Percentiles rank a stretch among this genome's conserved stretches.
Conservation (phyloP, 2,888 invertebrate species). For the Lampropteryx suffumata region DNA sequence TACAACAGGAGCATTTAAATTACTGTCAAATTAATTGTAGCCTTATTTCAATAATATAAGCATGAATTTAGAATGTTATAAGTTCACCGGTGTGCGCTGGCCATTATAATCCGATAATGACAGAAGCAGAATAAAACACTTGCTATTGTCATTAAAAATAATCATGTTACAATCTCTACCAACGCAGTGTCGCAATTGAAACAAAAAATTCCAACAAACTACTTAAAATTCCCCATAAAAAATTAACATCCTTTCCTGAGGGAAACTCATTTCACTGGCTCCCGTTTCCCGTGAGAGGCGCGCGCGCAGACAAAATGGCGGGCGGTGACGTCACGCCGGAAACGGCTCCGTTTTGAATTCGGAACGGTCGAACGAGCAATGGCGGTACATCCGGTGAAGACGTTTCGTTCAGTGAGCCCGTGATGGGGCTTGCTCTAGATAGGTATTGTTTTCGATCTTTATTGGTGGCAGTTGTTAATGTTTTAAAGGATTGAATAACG, state of each 20-base stretch:
- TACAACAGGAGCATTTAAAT: no score
- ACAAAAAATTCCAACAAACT: conserved; percentile 25
- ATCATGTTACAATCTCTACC: conserved; percentile 6
- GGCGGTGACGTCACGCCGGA: conserved; percentile 78
- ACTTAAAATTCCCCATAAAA: conserved; percentile 39
- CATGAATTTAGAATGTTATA: no score
- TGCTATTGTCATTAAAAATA: conserved; percentile 10
- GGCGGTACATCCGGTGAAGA: conserved; percentile 82
- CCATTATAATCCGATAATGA: no score
- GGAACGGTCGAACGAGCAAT: conserved; percentile 82
- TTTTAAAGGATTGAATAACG: conserved; percentile 4
- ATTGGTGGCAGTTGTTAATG: conserved; percentile 22
- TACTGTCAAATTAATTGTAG: no score
- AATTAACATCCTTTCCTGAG: conserved; percentile 62
- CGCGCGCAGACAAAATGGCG: conserved; percentile 70
- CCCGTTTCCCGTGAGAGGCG: conserved; percentile 72
- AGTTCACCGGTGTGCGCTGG: no score
- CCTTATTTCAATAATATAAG: no score
- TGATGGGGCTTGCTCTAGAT: conserved; percentile 33
- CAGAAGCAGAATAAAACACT: no score
- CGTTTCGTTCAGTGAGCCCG: conserved; percentile 75
- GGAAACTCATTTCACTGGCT: conserved; percentile 71
- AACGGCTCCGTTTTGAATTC: conserved; percentile 81
- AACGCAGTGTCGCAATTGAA: conserved; percentile 22
- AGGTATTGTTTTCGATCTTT: conserved; percentile 32